Evolutionary conservation across 2,888 invertebrate genomes (phyloP).

Genomic region (Lycocerus yunnanus): DNA sequence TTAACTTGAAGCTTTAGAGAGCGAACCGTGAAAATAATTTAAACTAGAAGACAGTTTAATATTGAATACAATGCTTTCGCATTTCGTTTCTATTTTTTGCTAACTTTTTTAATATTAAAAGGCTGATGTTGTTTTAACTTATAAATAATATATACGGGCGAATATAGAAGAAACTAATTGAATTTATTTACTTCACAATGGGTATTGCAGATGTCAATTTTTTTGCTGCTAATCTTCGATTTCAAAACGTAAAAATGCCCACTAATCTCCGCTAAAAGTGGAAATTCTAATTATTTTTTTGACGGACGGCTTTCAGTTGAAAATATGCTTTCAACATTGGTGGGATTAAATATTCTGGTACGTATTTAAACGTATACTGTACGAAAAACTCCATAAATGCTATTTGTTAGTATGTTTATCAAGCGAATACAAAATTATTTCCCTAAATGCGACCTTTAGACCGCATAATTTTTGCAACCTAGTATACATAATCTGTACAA

Average conservation of each 20-base stretch:
- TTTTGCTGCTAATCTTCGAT: not conserved
- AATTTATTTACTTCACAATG: not conserved
- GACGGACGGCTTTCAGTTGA: no score
- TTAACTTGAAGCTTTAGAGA: not conserved
- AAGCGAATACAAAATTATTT: no score
- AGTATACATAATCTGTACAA: no score
- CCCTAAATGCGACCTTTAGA: no score
- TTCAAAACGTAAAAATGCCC: not conserved
- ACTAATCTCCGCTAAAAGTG: no score
- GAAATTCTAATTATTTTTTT: no score
- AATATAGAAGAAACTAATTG: not conserved
- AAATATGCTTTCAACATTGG: no score
- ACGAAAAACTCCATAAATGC: no score
- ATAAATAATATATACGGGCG: not conserved
- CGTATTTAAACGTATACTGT: no score
- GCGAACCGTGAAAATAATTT: not conserved
- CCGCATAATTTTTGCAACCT: no score
- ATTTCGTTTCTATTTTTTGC: not conserved
- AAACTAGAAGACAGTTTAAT: not conserved
- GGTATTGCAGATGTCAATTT: not conserved
- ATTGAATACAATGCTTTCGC: not conserved
- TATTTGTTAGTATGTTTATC: no score
- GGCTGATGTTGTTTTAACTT: not conserved
- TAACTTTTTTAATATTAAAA: not conserved
- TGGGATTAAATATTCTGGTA: no score